Evolutionary conservation across 1,140 invertebrate species (phyloP).

Genomic region (Hypothenemus hampei): DNA sequence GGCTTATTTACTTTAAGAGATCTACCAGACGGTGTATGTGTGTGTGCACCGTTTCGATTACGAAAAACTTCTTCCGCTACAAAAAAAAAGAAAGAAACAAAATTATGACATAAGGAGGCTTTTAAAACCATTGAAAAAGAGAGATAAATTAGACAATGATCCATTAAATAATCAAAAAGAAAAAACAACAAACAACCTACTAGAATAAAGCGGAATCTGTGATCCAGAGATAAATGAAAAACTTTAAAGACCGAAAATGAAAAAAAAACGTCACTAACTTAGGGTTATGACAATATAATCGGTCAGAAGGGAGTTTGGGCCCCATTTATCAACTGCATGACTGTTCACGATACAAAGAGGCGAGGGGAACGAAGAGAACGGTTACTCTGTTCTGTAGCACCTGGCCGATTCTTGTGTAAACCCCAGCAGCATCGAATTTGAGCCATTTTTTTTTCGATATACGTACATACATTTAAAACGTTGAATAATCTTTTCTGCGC

Average conservation of each 20-base stretch:
- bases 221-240: conserved; percentile 19
- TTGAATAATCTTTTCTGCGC: too few species aligned
- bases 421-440: conserved; percentile 31
- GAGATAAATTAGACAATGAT: conserved; percentile 11
- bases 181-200: conserved; percentile 18
- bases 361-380: conserved; percentile 31
- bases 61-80: conserved; percentile 18
- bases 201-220: conserved; percentile 8
- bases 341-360: conserved; percentile 25
- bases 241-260: conserved; percentile 13
- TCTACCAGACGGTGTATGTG: conserved; percentile 10
- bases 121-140: background rate
- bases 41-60: conserved; percentile 12
- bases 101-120: conserved; percentile 14
- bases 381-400: conserved; percentile 37
- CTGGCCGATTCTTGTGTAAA: conserved; percentile 32
- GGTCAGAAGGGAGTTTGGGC: conserved; percentile 35
- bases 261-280: conserved; percentile 27
- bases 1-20: conserved; percentile 33
- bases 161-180: conserved; percentile 24
- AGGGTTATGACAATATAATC: conserved; percentile 36
- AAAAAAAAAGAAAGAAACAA: too few species aligned
- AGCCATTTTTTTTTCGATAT: too few species aligned
- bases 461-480: too few species aligned
- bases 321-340: conserved; percentile 39